Evolutionary conservation across 2,113 vertebrate species (phyloP).

Genomic region (Gallinago jamesoni): DNA sequence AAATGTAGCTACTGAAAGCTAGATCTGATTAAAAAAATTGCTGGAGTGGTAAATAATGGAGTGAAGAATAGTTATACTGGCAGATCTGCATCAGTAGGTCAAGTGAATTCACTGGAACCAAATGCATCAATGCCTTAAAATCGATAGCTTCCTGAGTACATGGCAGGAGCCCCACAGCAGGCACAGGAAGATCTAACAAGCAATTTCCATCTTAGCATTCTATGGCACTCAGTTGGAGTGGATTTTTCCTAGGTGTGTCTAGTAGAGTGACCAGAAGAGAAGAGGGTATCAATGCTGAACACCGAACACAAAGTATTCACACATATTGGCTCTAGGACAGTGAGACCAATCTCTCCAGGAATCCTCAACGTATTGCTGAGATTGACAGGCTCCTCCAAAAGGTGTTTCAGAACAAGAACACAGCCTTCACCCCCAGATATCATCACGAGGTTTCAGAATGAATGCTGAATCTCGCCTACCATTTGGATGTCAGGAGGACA

Average conservation of each 20-base stretch:
- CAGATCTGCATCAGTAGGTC: neutral
- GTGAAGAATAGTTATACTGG: neutral
- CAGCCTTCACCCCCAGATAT: neutral
- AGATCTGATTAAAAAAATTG: neutral
- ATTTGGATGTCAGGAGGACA: neutral
- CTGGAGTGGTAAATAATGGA: neutral
- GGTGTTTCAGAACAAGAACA: neutral
- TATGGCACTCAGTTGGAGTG: neutral
- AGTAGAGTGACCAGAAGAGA: neutral
- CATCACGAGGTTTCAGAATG: neutral
- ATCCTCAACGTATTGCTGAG: neutral
- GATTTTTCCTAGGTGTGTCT: neutral
- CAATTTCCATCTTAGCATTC: neutral
- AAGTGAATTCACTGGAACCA: neutral
- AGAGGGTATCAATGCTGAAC: neutral
- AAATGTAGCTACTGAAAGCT: neutral
- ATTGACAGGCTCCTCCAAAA: neutral
- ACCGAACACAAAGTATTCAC: neutral
- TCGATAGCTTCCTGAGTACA: neutral
- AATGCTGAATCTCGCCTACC: neutral
- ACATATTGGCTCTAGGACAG: neutral
- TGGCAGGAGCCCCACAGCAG: neutral
- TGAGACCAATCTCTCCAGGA: neutral
- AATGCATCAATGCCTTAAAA: neutral
- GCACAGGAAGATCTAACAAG: neutral